A percentile compares a stretch with the other conserved stretches of the same genome.
phyloP scores from a whole-genome alignment of 2,113 vertebrate genomes.

The Lasiurus borealis region DNA sequence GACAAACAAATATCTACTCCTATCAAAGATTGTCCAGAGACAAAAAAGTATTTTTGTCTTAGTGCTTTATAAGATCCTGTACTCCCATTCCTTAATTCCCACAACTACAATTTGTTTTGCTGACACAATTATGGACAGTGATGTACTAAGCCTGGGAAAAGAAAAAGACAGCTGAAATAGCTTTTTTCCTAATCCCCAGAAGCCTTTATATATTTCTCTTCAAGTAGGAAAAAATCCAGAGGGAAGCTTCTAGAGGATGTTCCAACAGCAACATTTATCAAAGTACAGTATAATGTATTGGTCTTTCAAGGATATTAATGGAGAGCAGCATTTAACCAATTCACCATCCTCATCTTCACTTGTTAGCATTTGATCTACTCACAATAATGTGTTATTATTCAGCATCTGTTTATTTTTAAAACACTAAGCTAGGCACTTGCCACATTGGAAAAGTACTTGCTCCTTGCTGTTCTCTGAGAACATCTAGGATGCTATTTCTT shows the following conservation, averaged over 20 bases:
- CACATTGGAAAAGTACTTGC: neutral
- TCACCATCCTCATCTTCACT: neutral
- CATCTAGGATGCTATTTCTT: conserved; percentile 31
- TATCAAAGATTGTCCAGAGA: neutral
- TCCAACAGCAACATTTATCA: neutral
- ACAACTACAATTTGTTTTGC: conserved; percentile 45
- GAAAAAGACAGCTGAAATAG: conserved; percentile 30
- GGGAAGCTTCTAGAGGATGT: conserved; percentile 26
- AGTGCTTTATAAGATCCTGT: conserved; percentile 1
- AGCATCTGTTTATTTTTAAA: conserved; percentile 37
- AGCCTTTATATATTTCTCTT: conserved; percentile 29
- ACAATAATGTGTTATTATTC: neutral
- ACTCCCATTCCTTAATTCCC: conserved; percentile 17
- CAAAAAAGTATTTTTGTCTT: neutral
- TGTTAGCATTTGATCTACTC: neutral
- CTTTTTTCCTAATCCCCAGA: conserved; percentile 18
- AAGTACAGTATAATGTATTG: neutral
- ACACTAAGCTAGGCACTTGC: neutral
- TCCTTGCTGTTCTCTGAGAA: conserved; percentile 16
- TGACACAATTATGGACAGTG: conserved; percentile 52
- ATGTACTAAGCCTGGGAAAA: conserved; percentile 14
- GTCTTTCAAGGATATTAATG: neutral
- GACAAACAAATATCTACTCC: neutral
- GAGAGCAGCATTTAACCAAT: neutral
- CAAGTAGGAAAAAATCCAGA: conserved; percentile 27